Base-by-base conservation (phyloP, 2,113 vertebrate genomes). In the Mus pahari region DNA sequence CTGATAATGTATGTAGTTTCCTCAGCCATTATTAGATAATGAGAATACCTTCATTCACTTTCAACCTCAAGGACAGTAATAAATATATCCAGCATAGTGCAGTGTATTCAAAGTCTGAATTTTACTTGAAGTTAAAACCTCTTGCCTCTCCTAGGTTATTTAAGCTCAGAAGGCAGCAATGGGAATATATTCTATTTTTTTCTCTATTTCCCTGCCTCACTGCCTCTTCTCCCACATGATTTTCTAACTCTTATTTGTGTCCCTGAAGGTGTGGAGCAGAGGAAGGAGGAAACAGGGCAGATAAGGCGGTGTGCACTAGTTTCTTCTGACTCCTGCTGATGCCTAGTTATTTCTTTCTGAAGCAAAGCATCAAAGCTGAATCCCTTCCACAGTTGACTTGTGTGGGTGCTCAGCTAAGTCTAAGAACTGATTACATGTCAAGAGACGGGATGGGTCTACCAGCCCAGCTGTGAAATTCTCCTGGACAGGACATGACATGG, bases 101-200 rank as follows among this genome's bases (percentile, higher is more conserved):
- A 64, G 31, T 66, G 58, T 86, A 74, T 66, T 82, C 48, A 62
- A 58, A 90, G 84, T 16, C 79, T 96, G 39, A 48, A 36, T 86
- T 92, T 94, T 42, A 91, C 64, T 88, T 36, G 78, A 94, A 94
- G 45, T 77, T 64, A 83, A 83, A 84, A 3, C 12, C 28, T 84
- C 28, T 62, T 17, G 14, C 28, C 19, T 79, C 5, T 74, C 24
- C 90, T 36, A 45, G 50, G 45, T 48, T 22, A 60, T 39, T 68
- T 71, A 92, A 53, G 45, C 39, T 81, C 36, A 12, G 22, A 16
- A 90, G 8, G 42, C 58, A 53, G 0, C 12, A 6, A 13, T 2
- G 13, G 62, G 48, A 50, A 8, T 77, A 17, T 8, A 79, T 13
- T 83, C 26, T 50, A 50, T 7, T 66, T 77, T 77, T 33, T 77